phyloP scores from a whole-genome alignment of 2,797 vertebrate species.

The Nasua narica region DNA sequence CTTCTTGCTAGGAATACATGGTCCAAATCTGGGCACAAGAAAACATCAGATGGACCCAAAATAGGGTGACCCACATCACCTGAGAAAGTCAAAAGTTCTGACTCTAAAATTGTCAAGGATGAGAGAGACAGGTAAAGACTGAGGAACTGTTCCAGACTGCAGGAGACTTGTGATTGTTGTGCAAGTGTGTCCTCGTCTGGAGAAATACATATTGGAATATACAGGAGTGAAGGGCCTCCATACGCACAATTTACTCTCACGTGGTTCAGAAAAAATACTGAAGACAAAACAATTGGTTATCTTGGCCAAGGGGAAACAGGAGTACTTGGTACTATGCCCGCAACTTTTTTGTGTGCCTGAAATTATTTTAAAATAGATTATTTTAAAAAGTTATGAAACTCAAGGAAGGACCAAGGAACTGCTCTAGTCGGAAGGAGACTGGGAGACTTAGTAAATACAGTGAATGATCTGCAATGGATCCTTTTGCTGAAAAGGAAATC shows the following conservation, averaged over 20 bases:
- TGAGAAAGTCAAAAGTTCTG: not conserved
- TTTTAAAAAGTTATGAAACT: not conserved
- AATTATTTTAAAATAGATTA: not conserved
- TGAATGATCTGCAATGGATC: not conserved
- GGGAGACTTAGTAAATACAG: not conserved
- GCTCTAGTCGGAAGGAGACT: not conserved
- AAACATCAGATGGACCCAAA: not conserved
- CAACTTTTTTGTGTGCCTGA: not conserved
- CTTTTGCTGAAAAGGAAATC: not conserved
- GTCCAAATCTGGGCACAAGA: not conserved
- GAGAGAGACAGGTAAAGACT: not conserved
- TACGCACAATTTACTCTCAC: not conserved
- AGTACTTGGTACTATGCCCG: not conserved
- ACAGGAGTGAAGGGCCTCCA: not conserved
- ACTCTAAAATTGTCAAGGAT: not conserved
- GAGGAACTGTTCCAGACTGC: not conserved
- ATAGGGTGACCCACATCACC: not conserved
- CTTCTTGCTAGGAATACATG: not conserved
- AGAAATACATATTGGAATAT: not conserved
- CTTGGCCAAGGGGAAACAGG: not conserved
- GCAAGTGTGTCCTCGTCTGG: not conserved
- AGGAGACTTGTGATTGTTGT: not conserved
- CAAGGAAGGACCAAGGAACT: not conserved
- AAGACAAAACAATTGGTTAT: not conserved
- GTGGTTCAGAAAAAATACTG: conserved; percentile 1